phyloP scores from a whole-genome alignment of 2,888 invertebrate species.

The Cheilosia impressa region DNA sequence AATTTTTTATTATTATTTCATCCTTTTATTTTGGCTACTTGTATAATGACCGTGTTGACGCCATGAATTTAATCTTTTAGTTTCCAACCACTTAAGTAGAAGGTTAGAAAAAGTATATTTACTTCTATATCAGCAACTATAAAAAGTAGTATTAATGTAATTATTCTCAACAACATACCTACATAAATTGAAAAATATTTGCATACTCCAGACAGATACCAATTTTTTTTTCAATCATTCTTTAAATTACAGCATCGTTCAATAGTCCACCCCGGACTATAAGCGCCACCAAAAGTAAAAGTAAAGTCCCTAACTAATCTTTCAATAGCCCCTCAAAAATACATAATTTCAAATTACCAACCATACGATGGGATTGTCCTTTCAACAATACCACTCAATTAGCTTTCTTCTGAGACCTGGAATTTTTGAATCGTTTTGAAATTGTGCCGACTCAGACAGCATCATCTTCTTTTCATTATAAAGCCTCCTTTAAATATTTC shows the following conservation, averaged over 20 bases:
- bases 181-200: neutral
- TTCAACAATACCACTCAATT: conserved; percentile 31
- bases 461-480: neutral
- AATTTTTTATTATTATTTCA: too few relatives aligned
- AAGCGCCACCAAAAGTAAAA: too few relatives aligned
- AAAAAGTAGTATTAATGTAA: neutral
- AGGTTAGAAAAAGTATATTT: too few relatives aligned
- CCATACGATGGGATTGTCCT: neutral
- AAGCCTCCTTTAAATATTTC: neutral
- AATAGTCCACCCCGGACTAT: neutral
- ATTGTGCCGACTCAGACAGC: conserved; percentile 1
- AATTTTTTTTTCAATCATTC: neutral
- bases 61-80: too few relatives aligned
- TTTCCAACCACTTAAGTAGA: too few relatives aligned
- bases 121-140: too few relatives aligned
- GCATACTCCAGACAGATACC: conserved; percentile 11
- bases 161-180: neutral
- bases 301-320: neutral
- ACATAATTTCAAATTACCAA: neutral
- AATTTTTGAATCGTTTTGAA: conserved; percentile 15
- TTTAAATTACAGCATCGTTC: neutral
- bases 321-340: neutral
- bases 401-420: conserved; percentile 1
- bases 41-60: too few relatives aligned
- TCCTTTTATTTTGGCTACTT: too few relatives aligned